Base-by-base conservation (phyloP, 2,113 vertebrate species). In the Oophaga pumilio region DNA sequence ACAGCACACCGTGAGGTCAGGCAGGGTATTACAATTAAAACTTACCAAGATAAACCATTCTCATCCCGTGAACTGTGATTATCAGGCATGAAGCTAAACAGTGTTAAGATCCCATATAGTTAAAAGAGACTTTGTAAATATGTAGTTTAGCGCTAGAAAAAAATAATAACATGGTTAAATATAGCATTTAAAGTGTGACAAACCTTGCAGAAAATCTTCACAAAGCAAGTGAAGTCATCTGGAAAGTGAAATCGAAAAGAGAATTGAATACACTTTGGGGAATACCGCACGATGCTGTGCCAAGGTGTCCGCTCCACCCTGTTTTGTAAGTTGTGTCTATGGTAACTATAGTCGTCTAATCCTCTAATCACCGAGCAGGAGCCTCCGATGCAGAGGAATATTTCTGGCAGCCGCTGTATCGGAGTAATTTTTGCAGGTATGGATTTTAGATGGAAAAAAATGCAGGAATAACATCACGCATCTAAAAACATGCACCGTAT, bases 291-390 rank as follows among this genome's bases (percentile, higher is more conserved):
- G 79, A 64, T 43, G 13, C 59, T 81, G 79, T 81, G 79, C 52
- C 79, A 82, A 87, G 20, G 59, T 82, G 78, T 17, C 86, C 52
- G 78, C 86, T 56, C 79, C 68, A 82, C 79, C 68, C 28, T 24
- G 53, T 49, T 53, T 52, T 71, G 28, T 69, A 50, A 14, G 49
- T 20, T 22, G 86, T 87, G 79, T 64, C 79, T 28, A 76, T 76
- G 57, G 86, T 64, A 82, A 87, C 79, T 22, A 20, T 33, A 57
- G 77, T 62, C 78, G 50, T 22, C 20, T 28, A 33, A 76, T 62
- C 43, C 15, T 52, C 79, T 62, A 43, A 73, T 43, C 33, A 53
- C 50, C 59, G 56, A 24, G 43, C 59, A 14, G 62, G 15, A 74
- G 78, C 28, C 59, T 64, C 86, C 49, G 28, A 62, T 79, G 60